Evolutionary conservation across 2,888 invertebrate species (phyloP).

Genomic region (Cataglyphis cursor): DNA sequence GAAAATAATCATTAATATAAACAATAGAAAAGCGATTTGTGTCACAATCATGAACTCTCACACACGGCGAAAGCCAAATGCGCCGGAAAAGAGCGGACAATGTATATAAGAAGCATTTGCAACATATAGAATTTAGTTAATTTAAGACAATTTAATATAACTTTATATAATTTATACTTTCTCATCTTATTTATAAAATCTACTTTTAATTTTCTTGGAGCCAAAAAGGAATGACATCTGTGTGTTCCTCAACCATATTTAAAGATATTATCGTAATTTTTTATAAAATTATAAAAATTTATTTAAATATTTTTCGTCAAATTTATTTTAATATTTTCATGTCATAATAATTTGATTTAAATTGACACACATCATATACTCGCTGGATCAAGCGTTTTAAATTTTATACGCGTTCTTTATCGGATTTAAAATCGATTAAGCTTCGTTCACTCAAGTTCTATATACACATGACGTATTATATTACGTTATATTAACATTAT

Average conservation of each 20-base stretch:
- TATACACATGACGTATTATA: neutral
- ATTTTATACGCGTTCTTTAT: neutral
- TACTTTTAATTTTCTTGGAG: constrained; percentile 17
- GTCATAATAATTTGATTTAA: neutral
- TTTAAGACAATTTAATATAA: constrained; percentile 8
- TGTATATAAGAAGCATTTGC: constrained; percentile 14
- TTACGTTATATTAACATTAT: neutral
- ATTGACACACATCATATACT: neutral
- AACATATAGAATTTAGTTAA: constrained; percentile 4
- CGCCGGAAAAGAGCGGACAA: constrained; percentile 62
- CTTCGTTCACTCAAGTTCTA: neutral
- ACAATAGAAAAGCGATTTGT: constrained; percentile 63
- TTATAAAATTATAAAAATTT: neutral
- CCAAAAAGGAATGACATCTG: neutral
- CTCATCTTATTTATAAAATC: constrained; percentile 26
- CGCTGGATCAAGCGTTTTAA: neutral
- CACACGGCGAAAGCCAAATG: constrained; percentile 40
- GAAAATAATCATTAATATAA: constrained; percentile 57
- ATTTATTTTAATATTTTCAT: neutral
- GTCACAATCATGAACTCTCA: constrained; percentile 51
- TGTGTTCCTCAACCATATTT: neutral
- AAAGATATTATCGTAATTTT: neutral
- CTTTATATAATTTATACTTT: constrained; percentile 32
- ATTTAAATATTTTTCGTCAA: neutral
- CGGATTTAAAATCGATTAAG: neutral